A percentile compares a stretch with the other conserved stretches of the same genome.
Evolutionary conservation across 2,113 vertebrate species (phyloP).

Genomic region (Erythrocercus mccallii): DNA sequence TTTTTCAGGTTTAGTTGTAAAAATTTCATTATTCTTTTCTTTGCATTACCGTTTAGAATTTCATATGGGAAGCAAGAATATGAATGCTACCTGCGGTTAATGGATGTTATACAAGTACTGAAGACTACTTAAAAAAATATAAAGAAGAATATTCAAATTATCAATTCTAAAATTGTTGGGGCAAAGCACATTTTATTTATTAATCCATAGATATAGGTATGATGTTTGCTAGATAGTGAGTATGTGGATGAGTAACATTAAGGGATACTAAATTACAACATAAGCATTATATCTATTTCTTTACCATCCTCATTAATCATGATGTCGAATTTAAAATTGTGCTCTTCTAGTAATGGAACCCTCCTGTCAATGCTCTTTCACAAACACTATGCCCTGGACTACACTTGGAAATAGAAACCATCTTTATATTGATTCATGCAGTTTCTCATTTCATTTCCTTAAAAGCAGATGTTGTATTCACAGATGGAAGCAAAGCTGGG

Average conservation of each 20-base stretch:
- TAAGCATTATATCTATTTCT: neutral
- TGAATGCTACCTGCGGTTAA: neutral
- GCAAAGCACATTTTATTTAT: neutral
- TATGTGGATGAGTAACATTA: neutral
- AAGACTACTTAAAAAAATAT: neutral
- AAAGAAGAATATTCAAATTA: neutral
- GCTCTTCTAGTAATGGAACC: neutral
- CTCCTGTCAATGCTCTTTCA: neutral
- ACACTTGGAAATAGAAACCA: conserved; percentile 2
- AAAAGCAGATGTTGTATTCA: conserved; percentile 58
- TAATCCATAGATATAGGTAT: neutral
- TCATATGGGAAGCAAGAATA: neutral
- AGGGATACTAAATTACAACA: neutral
- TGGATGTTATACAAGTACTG: neutral
- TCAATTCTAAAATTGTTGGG: neutral
- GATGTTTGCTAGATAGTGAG: neutral
- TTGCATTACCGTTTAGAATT: neutral
- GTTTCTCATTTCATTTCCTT: conserved; percentile 47
- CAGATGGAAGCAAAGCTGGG: conserved; percentile 44
- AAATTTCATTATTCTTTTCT: neutral
- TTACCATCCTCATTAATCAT: neutral
- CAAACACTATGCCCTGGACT: neutral
- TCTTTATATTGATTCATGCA: conserved; percentile 36
- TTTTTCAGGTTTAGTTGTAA: neutral
- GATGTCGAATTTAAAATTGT: neutral